These are phyloP conservation scores for Sebastolobus altivelis DNA, from an alignment of 2,797 vertebrate species.

Conservation along the genomic window DNA sequence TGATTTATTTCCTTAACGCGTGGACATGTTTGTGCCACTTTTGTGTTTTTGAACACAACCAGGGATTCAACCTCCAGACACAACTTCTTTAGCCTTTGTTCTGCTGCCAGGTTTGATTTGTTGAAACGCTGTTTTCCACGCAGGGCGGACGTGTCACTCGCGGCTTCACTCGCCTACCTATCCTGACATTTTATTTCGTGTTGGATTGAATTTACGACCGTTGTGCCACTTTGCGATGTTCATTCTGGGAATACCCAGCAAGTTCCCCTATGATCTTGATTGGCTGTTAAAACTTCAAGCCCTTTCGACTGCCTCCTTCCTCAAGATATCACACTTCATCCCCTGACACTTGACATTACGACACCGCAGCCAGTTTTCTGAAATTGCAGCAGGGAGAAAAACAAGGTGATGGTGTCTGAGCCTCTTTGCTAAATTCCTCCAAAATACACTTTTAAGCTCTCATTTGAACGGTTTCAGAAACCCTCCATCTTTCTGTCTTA, in stretches of 20 bases:
- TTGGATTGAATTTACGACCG: slow-evolving; percentile 41
- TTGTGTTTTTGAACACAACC: neutral
- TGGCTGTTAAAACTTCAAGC: slow-evolving; percentile 48
- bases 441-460: slow-evolving; percentile 27
- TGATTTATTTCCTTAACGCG: slow-evolving; percentile 34
- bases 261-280: slow-evolving; percentile 40
- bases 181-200: slow-evolving; percentile 40
- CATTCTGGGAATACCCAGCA: slow-evolving; percentile 31
- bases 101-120: slow-evolving; percentile 40
- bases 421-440: slow-evolving; percentile 17
- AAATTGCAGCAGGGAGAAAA: slow-evolving; percentile 42
- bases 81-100: slow-evolving; percentile 11
- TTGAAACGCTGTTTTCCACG: slow-evolving; percentile 14
- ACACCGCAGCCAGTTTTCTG: slow-evolving; percentile 32
- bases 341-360: slow-evolving; percentile 52
- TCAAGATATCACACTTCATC: slow-evolving; percentile 33
- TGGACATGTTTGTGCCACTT: slow-evolving; percentile 23
- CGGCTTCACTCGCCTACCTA: slow-evolving; percentile 3
- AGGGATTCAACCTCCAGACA: neutral
- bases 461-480: slow-evolving; percentile 29
- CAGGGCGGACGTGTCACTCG: slow-evolving; percentile 25
- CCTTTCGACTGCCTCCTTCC: slow-evolving; percentile 27
- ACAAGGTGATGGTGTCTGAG: slow-evolving; percentile 15
- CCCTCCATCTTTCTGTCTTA: neutral
- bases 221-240: slow-evolving; percentile 22